A percentile compares a stretch with the other conserved stretches of the same genome.
phyloP scores from a whole-genome alignment of 1,140 invertebrate species.

The Paraescarpia echinospica region DNA sequence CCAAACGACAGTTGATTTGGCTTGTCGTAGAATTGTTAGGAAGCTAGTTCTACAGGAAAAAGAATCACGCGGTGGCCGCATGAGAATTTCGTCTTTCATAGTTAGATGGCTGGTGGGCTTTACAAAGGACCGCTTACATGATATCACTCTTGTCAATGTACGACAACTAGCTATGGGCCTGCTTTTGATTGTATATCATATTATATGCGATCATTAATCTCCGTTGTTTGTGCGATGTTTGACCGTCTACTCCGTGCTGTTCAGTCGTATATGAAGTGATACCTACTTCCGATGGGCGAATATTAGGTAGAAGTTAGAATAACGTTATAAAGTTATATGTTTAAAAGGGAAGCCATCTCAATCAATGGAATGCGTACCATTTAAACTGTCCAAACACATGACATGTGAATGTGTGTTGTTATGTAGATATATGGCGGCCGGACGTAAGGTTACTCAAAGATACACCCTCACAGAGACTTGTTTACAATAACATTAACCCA shows the following conservation, averaged over 20 bases:
- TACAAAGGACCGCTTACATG: neutral
- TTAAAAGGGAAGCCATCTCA: no score
- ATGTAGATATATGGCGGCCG: no score
- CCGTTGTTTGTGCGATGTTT: neutral
- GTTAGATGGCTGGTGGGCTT: neutral
- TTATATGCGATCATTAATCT: neutral
- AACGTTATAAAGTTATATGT: no score
- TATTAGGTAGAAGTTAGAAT: no score
- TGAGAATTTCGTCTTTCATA: neutral
- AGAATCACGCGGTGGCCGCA: neutral
- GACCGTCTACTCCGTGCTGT: neutral
- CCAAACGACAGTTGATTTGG: neutral
- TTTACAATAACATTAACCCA: no score
- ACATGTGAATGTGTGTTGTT: no score
- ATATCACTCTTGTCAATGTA: neutral
- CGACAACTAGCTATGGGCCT: neutral
- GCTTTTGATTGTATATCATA: neutral
- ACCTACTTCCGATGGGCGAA: no score
- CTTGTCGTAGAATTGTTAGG: neutral
- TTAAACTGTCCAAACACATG: no score
- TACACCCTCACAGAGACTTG: no score
- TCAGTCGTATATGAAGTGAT: no score
- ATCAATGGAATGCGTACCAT: no score
- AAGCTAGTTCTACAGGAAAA: neutral
- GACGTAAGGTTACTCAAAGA: no score